Evolutionary conservation across 2,888 invertebrate species (phyloP).

Genomic region (Poecilus cupreus): DNA sequence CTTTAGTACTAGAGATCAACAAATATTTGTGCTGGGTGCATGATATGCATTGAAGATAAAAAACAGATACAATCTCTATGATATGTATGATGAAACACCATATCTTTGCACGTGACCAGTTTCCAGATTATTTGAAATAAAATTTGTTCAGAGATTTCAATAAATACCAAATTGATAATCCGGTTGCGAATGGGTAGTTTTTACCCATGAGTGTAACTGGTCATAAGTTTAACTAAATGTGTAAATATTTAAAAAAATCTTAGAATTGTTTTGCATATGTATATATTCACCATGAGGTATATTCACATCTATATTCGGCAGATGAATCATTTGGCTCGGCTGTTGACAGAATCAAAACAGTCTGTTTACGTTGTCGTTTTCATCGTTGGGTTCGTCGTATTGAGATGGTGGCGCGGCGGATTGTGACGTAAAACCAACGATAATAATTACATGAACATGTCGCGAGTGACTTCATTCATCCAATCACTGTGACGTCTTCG

Average conservation of each 20-base stretch:
- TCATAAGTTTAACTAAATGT: no score
- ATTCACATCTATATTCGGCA: slow-evolving; percentile 34
- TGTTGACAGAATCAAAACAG: slow-evolving; percentile 30
- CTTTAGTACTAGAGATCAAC: no score
- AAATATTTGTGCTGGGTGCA: no score
- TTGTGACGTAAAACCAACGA: background rate
- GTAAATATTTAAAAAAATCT: background rate
- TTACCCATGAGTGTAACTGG: no score
- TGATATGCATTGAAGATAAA: no score
- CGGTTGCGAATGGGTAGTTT: no score
- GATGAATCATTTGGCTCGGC: slow-evolving; percentile 2
- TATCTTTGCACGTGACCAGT: no score
- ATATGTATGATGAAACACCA: no score
- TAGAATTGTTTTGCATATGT: background rate
- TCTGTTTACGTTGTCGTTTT: background rate
- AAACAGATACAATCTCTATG: no score
- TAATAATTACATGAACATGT: background rate
- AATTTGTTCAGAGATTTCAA: no score
- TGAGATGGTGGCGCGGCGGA: background rate
- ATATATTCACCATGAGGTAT: background rate
- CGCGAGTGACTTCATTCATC: background rate
- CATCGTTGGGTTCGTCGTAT: slow-evolving; percentile 3
- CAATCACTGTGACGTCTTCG: background rate
- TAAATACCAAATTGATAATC: no score
- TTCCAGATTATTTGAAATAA: no score